These are phyloP conservation scores for Eupithecia insigniata DNA, from an alignment of 2,888 invertebrate species.

Conservation along the genomic window DNA sequence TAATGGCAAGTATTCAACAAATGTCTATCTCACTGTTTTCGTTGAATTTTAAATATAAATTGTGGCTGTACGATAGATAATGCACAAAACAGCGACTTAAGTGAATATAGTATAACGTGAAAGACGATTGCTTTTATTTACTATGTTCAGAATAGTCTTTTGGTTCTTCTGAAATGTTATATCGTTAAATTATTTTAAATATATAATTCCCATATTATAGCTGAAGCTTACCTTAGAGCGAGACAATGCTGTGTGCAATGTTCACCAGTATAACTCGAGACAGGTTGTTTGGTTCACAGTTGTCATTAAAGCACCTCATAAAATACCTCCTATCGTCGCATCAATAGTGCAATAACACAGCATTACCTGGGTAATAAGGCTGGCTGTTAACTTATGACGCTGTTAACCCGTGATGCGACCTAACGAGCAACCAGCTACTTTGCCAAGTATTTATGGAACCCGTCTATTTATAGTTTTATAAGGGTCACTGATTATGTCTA, in stretches of 20 bases:
- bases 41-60: neutral
- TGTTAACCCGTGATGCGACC: slow-evolving; percentile 55
- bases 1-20: slow-evolving; percentile 9
- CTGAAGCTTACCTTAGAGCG: neutral
- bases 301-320: slow-evolving; percentile 11
- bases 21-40: neutral
- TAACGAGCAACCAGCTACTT: slow-evolving; percentile 59
- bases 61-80: neutral
- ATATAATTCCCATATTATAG: neutral
- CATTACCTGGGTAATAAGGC: slow-evolving; percentile 59
- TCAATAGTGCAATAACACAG: slow-evolving; percentile 59
- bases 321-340: slow-evolving; percentile 25
- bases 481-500: slow-evolving; percentile 6
- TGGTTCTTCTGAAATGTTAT: neutral
- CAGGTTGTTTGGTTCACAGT: neutral
- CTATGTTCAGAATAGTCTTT: neutral
- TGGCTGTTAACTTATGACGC: slow-evolving; percentile 63
- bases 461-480: slow-evolving; percentile 27
- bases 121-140: neutral
- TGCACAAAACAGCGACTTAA: neutral
- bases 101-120: neutral
- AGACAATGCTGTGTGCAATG: neutral
- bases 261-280: neutral
- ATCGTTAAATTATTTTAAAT: neutral
- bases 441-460: slow-evolving; percentile 46